These are phyloP conservation scores for Nomada ferruginata DNA, from an alignment of 2,888 invertebrate species.

Conservation along the genomic window DNA sequence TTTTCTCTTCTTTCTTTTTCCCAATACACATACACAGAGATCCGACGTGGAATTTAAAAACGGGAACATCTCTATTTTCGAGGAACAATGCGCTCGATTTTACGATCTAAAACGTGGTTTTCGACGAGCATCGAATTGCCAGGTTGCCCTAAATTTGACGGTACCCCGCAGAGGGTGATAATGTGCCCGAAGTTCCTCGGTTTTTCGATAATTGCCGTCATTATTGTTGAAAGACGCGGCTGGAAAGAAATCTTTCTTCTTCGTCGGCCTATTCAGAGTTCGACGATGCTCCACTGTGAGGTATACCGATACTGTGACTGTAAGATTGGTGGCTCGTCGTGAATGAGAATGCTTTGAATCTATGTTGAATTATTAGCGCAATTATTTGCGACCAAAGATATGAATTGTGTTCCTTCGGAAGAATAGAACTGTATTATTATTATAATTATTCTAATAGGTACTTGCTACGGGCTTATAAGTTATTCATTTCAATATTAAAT, in stretches of 20 bases:
- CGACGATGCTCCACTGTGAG: constrained; percentile 11
- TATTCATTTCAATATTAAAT: too few species aligned
- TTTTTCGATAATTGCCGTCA: constrained; percentile 59
- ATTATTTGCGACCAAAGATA: too few species aligned
- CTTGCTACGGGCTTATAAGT: too few species aligned
- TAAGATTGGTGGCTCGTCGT: not conserved
- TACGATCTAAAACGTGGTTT: not conserved
- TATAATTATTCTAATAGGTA: too few species aligned
- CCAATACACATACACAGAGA: too few species aligned
- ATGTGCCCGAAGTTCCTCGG: constrained; percentile 35
- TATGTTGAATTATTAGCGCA: too few species aligned
- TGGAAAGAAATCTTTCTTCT: constrained; percentile 23
- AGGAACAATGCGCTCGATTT: not conserved
- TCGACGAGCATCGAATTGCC: constrained; percentile 23
- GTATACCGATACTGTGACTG: constrained; percentile 13
- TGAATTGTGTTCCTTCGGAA: too few species aligned
- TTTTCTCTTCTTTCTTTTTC: too few species aligned
- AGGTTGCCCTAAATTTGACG: constrained; percentile 25
- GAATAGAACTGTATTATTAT: too few species aligned
- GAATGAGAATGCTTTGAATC: not conserved
- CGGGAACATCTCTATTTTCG: not conserved
- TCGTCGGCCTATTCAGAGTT: constrained; percentile 25
- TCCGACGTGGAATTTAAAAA: not conserved
- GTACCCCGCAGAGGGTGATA: constrained; percentile 6
- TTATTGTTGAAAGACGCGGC: constrained; percentile 42